Evolutionary conservation across 2,113 vertebrate genomes (phyloP).

Genomic region (Pelecanus crispus): DNA sequence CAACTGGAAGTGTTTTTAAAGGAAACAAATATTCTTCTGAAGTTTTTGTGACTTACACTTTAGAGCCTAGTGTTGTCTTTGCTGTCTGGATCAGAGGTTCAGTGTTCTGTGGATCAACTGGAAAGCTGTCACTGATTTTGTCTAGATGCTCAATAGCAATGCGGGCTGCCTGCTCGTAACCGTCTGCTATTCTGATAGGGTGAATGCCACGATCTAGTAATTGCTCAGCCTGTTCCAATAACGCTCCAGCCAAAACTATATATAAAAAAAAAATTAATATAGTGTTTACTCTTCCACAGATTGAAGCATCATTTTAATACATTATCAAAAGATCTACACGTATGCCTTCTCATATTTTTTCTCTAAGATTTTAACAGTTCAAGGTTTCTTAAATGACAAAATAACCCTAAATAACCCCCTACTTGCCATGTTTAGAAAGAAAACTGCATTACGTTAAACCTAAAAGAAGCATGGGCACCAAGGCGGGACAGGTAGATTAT

Average conservation of each 20-base stretch:
- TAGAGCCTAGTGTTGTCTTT: slow-evolving; percentile 95
- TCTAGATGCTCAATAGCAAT: slow-evolving; percentile 89
- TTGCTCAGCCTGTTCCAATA: slow-evolving; percentile 93
- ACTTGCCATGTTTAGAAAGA: background rate
- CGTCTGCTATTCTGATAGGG: slow-evolving; percentile 93
- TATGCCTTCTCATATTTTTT: fast-evolving
- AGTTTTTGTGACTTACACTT: slow-evolving; percentile 82
- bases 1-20: fast-evolving
- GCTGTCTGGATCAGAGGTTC: slow-evolving; percentile 95
- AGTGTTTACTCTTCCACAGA: background rate
- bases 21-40: background rate
- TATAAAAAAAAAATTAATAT: too few relatives aligned
- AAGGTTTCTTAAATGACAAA: background rate
- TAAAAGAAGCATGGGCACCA: background rate
- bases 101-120: slow-evolving; percentile 81
- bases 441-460: background rate
- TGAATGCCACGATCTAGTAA: slow-evolving; percentile 94
- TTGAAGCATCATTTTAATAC: fast-evolving
- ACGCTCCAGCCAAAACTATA: slow-evolving; percentile 92
- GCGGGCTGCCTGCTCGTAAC: slow-evolving; percentile 92
- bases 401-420: background rate
- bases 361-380: background rate
- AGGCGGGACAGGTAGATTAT: fast-evolving
- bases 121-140: slow-evolving; percentile 89
- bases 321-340: background rate